Evolutionary conservation across 2,797 vertebrate species (phyloP).

Genomic region (Ispidina picta): DNA sequence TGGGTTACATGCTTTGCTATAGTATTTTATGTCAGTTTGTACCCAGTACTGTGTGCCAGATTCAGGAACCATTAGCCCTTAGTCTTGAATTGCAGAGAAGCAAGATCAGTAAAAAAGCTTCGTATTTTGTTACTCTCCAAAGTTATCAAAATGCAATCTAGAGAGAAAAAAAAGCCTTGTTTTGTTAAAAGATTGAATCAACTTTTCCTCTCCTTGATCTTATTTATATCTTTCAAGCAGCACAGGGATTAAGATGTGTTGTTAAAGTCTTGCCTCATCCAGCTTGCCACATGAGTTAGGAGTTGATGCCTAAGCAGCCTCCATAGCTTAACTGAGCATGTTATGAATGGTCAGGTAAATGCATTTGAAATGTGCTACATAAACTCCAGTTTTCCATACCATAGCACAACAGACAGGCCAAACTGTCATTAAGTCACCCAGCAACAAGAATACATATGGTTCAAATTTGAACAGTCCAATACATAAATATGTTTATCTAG

Average conservation of each 20-base stretch:
- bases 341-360: not conserved
- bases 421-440: slow-evolving; percentile 4
- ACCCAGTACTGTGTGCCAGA: not conserved
- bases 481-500: not conserved
- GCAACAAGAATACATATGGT: not conserved
- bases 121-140: not conserved
- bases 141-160: slow-evolving; percentile 5
- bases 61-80: not conserved
- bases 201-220: slow-evolving; percentile 50
- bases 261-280: slow-evolving; percentile 53
- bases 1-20: not conserved
- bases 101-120: not conserved
- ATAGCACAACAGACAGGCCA: not conserved
- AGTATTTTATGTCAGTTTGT: not conserved
- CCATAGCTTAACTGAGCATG: not conserved
- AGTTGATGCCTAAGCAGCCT: not conserved
- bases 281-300: not conserved
- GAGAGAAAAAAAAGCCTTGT: slow-evolving; percentile 18
- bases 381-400: not conserved
- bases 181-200: slow-evolving; percentile 40
- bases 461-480: not conserved
- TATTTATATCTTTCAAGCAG: slow-evolving; percentile 25
- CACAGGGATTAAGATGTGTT: slow-evolving; percentile 8
- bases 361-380: not conserved
- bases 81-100: not conserved